phyloP scores from a whole-genome alignment of 2,888 invertebrate genomes.

The Clusia tigrina region DNA sequence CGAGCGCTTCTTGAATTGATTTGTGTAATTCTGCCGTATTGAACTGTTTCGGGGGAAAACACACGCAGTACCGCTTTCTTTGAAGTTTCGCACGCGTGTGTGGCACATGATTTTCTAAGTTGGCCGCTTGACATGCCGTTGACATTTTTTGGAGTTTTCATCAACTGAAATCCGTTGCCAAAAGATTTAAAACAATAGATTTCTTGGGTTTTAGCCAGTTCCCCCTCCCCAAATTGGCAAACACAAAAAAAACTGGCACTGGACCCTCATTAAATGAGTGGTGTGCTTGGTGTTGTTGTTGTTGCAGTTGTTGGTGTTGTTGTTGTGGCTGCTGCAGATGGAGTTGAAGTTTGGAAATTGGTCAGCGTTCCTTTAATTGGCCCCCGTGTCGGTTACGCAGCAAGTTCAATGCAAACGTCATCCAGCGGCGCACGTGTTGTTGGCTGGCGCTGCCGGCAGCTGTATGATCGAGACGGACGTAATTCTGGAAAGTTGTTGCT shows the following conservation, averaged over 20 bases:
- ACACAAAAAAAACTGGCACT: conserved; percentile 11
- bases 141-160: conserved; percentile 12
- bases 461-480: conserved; percentile 64
- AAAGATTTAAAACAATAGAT: conserved; percentile 28
- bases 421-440: background rate
- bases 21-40: background rate
- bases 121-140: conserved; percentile 19
- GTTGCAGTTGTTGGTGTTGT: conserved; percentile 22
- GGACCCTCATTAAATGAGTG: conserved; percentile 8
- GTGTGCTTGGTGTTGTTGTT: conserved; percentile 21
- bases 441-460: conserved; percentile 31
- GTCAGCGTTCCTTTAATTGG: conserved; percentile 5
- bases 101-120: conserved; percentile 22
- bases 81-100: conserved; percentile 47
- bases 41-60: conserved; percentile 19
- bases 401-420: background rate
- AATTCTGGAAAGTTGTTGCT: conserved; percentile 31
- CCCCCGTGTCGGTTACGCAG: background rate
- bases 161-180: conserved; percentile 22
- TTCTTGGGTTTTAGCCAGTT: conserved; percentile 27
- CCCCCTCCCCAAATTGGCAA: background rate
- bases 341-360: conserved; percentile 9
- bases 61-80: conserved; percentile 37
- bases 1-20: background rate
- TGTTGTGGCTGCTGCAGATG: too few species aligned